Conservation (phyloP, 1,140 invertebrate species). For the Armadillidium nasatum region DNA sequence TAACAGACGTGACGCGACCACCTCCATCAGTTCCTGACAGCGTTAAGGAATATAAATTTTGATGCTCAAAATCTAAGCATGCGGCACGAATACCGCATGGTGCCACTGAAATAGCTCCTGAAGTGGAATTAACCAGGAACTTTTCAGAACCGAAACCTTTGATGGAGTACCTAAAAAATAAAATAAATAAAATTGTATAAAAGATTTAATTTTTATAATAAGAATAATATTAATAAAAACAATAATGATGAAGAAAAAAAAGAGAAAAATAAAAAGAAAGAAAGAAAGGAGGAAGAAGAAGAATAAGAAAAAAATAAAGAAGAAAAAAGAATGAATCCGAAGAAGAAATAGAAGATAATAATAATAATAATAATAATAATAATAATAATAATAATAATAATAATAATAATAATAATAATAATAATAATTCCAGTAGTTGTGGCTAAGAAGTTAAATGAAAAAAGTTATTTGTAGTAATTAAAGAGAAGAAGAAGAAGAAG, state of each 20-base stretch:
- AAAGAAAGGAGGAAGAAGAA: no score
- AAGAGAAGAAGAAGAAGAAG: not conserved
- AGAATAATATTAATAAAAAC: no score
- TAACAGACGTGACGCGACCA: slow-evolving; percentile 52
- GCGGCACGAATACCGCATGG: slow-evolving; percentile 47
- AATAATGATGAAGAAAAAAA: no score
- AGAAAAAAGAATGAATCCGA: no score
- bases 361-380: not conserved
- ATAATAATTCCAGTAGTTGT: not conserved
- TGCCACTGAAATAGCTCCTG: slow-evolving; percentile 62
- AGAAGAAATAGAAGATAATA: no score
- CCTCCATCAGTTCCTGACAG: slow-evolving; percentile 72
- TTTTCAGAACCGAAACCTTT: slow-evolving; percentile 70
- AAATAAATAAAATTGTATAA: not conserved
- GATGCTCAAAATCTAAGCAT: slow-evolving; percentile 66
- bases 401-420: not conserved
- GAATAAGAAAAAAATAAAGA: no score
- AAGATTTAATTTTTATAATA: no score
- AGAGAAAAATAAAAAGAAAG: no score
- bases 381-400: not conserved
- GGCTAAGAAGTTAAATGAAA: not conserved
- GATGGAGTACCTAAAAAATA: slow-evolving; percentile 56
- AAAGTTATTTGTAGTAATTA: not conserved
- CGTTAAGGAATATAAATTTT: slow-evolving; percentile 70
- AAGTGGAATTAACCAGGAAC: slow-evolving; percentile 53